These are phyloP conservation scores for Blastobasis lacticolella DNA, from an alignment of 2,888 invertebrate species.

Conservation along the genomic window DNA sequence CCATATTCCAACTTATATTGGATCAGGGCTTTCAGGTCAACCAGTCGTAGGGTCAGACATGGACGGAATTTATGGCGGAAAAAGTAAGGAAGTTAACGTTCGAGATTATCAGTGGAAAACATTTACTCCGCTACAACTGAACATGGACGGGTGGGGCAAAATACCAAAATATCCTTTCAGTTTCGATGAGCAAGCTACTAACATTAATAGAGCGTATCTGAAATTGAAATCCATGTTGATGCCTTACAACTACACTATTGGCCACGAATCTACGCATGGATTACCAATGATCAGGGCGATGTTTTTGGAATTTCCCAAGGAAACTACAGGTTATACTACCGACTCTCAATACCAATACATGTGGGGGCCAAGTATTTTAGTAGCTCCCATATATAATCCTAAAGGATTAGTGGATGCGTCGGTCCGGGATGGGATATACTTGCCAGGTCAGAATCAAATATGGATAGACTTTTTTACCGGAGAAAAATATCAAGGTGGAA, in stretches of 20 bases:
- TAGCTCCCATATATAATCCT: slow-evolving; percentile 53
- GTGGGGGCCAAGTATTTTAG: slow-evolving; percentile 62
- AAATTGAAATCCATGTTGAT: slow-evolving; percentile 59
- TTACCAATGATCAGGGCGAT: slow-evolving; percentile 62
- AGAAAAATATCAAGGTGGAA: slow-evolving; percentile 55
- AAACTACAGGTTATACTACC: slow-evolving; percentile 38
- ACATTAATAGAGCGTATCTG: slow-evolving; percentile 56
- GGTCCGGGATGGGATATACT: slow-evolving; percentile 45
- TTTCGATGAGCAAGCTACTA: slow-evolving; percentile 44
- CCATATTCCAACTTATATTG: slow-evolving; percentile 63
- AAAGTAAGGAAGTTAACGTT: slow-evolving; percentile 43
- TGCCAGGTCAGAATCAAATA: slow-evolving; percentile 45
- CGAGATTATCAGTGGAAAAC: slow-evolving; percentile 66
- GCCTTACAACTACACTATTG: slow-evolving; percentile 60
- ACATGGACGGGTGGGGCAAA: slow-evolving; percentile 65
- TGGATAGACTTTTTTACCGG: slow-evolving; percentile 63
- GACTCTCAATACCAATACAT: slow-evolving; percentile 63
- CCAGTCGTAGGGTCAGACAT: slow-evolving; percentile 61
- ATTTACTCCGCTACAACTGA: slow-evolving; percentile 60
- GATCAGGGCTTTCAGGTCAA: slow-evolving; percentile 56
- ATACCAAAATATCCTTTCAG: slow-evolving; percentile 54
- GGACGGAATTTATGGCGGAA: slow-evolving; percentile 61
- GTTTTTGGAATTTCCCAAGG: slow-evolving; percentile 56
- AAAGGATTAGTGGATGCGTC: slow-evolving; percentile 20
- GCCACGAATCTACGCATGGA: slow-evolving; percentile 41